Conservation (phyloP, 1,140 invertebrate species). For the Zophobas morio region DNA sequence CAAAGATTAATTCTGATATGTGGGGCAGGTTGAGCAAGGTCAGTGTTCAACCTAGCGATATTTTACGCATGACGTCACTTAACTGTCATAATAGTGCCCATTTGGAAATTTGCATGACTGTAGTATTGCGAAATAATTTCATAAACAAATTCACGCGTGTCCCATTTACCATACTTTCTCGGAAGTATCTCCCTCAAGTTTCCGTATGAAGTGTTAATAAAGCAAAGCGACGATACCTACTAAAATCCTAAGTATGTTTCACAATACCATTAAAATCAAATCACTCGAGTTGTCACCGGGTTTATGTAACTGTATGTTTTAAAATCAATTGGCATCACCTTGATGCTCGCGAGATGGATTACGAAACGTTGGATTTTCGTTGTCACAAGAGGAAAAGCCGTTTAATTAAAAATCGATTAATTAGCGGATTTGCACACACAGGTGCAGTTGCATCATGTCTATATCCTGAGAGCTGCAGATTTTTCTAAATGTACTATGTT, state of each 20-base stretch:
- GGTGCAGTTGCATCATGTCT: too few relatives aligned
- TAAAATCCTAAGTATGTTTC: slow-evolving; percentile 13
- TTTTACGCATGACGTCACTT: not conserved
- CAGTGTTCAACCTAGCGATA: not conserved
- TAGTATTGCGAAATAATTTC: not conserved
- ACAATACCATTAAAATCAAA: slow-evolving; percentile 19
- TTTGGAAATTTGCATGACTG: slow-evolving; percentile 12
- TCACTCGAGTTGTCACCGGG: not conserved
- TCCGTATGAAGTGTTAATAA: slow-evolving; percentile 21
- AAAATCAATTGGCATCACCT: too few relatives aligned
- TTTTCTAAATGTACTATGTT: too few relatives aligned
- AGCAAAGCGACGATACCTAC: slow-evolving; percentile 8
- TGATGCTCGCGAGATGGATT: too few relatives aligned
- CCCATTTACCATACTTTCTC: slow-evolving; percentile 23
- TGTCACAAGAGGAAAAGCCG: too few relatives aligned
- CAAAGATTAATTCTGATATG: not conserved
- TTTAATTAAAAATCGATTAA: too few relatives aligned
- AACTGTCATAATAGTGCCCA: not conserved
- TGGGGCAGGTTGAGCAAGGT: slow-evolving; percentile 3
- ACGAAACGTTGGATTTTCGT: too few relatives aligned
- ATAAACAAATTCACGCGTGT: not conserved
- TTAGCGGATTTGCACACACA: too few relatives aligned
- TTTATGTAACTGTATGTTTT: too few relatives aligned
- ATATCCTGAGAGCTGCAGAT: too few relatives aligned
- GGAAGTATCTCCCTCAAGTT: slow-evolving; percentile 24